Evolutionary conservation across 2,888 invertebrate genomes (phyloP), one percentile per base, ranked within the genome.

Genomic region (Vesta saturnalis): DNA sequence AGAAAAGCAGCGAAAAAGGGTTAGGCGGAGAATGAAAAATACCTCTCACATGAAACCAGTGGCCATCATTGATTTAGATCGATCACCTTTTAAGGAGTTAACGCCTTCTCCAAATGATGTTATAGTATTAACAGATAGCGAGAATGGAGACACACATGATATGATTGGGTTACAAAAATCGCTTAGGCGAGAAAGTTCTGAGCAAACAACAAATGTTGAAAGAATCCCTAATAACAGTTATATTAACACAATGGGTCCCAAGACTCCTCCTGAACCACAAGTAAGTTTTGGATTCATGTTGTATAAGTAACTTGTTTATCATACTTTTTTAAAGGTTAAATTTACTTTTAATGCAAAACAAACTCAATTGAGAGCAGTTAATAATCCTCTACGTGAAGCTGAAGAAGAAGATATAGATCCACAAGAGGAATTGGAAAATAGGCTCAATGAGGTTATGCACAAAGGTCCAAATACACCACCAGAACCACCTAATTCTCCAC

Each of bases 101-200:
- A 91, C 91, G 12, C 93, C 93, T 6, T 92, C 93, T 59, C 94
- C 94, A 0, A 88, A 90, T 71, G 92, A 93, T 82, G 88, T 95
- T 0, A 95, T 95, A 79, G 90, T 95, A 60, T 85, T 95, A 18
- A 94, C 92, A 74, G 95, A 95, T 81, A 94, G 93, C 79, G 94
- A 94, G 69, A 89, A 87, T 70, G 72, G 60, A n/a, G 75, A 75
- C 46, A 73, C 73, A 15, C 70, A 73, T 56, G 75, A 73, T 56
- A 55, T 71, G 12, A 49, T 71, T 5, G 75, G 70, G 19, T 59
- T 69, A 57, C 74, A 74, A 61, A 76, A 74, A 67, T 73, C 65
- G 67, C 74, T 59, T 60, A 72, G 58, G 68, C 77, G 67, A 74
- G 79, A 78, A 73, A 77, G 69, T 64, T 75, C 72, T 52, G 70